A percentile compares a stretch with the other conserved stretches of the same genome.
Evolutionary conservation across 64 coral and sea anemone species (phyloP).

Genomic region (Catalaphyllia jardinei): DNA sequence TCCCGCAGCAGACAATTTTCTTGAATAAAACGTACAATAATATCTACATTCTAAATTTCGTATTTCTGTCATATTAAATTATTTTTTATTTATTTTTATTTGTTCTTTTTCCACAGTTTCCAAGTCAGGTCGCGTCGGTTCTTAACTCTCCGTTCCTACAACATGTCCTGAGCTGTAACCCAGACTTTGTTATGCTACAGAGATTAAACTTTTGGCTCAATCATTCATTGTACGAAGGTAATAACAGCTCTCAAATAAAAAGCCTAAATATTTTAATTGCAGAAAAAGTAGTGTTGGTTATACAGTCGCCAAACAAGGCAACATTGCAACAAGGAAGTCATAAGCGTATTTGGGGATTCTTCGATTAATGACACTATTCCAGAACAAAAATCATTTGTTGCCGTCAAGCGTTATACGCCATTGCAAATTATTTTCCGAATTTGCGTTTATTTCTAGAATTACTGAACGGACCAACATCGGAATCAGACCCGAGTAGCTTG

Average conservation of each 20-base stretch:
- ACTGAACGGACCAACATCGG: conserved; percentile 6
- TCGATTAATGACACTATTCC: neutral
- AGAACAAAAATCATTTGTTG: neutral
- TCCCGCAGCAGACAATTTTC: too few species aligned
- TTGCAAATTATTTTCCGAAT: too few species aligned
- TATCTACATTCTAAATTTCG: too few species aligned
- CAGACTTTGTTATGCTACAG: conserved; percentile 59
- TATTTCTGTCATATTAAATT: too few species aligned
- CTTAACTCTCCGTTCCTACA: conserved; percentile 85
- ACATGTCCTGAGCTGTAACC: conserved; percentile 79
- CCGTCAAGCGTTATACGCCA: too few species aligned
- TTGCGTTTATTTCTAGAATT: conserved; percentile 42
- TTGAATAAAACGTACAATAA: too few species aligned
- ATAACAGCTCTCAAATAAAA: neutral
- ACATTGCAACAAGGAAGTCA: too few species aligned
- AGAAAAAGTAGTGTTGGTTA: too few species aligned
- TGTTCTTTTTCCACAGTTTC: conserved; percentile 67
- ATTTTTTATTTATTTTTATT: neutral
- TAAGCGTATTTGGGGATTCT: too few species aligned
- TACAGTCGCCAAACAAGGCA: too few species aligned
- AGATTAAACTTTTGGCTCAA: conserved; percentile 94
- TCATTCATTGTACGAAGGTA: conserved; percentile 90
- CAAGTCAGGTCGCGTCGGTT: conserved; percentile 80
- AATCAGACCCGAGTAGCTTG: neutral
- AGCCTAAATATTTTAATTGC: too few species aligned